phyloP scores from a whole-genome alignment of 1,140 invertebrate genomes.

The Tenebrio molitor region DNA sequence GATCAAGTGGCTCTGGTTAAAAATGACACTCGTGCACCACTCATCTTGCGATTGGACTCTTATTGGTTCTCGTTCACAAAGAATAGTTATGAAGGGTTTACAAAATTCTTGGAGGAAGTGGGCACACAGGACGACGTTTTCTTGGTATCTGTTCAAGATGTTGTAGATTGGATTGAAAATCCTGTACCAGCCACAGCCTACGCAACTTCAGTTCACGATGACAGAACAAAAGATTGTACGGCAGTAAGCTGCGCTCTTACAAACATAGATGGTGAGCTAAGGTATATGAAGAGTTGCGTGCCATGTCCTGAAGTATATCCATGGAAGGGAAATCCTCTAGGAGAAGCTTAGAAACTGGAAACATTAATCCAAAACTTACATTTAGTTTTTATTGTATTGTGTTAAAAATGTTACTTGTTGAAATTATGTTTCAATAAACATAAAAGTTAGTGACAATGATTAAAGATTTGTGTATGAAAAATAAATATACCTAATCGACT shows the following conservation, averaged over 20 bases:
- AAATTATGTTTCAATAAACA: no score
- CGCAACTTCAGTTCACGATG: conserved; percentile 18
- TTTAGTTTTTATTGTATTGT: no score
- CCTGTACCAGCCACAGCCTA: conserved; percentile 51
- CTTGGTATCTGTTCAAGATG: conserved; percentile 57
- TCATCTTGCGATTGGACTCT: neutral
- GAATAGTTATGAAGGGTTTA: conserved; percentile 51
- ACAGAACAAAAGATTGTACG: conserved; percentile 57
- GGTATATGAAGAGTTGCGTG: conserved; percentile 67
- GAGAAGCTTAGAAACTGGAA: no score
- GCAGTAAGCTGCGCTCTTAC: conserved; percentile 60
- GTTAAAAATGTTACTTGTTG: no score
- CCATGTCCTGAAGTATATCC: conserved; percentile 66
- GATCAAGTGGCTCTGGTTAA: conserved; percentile 49
- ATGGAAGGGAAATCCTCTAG: conserved; percentile 67
- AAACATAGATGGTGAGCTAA: conserved; percentile 46
- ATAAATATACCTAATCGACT: no score
- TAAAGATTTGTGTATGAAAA: no score
- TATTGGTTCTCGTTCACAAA: conserved; percentile 37
- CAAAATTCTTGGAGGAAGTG: conserved; percentile 53
- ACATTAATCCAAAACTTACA: no score
- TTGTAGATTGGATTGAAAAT: conserved; percentile 59
- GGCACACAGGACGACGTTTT: conserved; percentile 50
- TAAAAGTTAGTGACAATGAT: no score
- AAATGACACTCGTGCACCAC: conserved; percentile 53